Evolutionary conservation across 2,113 vertebrate genomes (phyloP), one percentile per base, ranked within the genome.

Genomic region (Bolborhynchus lineola): DNA sequence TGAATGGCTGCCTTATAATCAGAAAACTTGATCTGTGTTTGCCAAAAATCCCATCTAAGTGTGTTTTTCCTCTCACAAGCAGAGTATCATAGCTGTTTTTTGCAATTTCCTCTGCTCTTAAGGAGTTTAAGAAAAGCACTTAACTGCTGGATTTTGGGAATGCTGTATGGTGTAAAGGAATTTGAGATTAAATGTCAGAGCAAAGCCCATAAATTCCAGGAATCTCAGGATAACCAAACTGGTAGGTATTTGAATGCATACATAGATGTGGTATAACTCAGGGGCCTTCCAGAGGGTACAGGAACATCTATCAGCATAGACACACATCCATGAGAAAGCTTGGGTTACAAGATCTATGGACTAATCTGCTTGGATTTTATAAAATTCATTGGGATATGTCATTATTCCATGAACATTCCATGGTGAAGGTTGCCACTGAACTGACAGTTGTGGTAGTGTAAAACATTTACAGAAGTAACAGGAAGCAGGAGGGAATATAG

Each of bases 261-360:
- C 11, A 18, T 4, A 7, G 16, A 37, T 71, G 4, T 17, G 20
- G 10, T 41, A 16, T 41, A 28, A 24, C 46, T 50, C 33, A 76
- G 23, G 4, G 28, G 21, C 7, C 25, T 71, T 44, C 21, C 31
- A 26, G 9, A 55, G 62, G 2, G 2, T 10, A 50, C 25, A 46
- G 12, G 21, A 47, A 39, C 41, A 39, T 13, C 11, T 47, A 19
- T 21, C 15, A 35, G 3, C 0, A 0, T 19, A n/a, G 20, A 29
- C 0, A 1, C 6, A 42, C 0, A 0, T 14, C 59, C 41, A 33
- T 13, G 5, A 79, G 47, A 53, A 50, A 33, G 3, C 19, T 37
- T 82, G 12, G 6, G 46, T n/a, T 79, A 17, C 3, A 2, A 13
- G 2, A 3, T 49, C 86, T 57, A 31, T 72, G 21, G 21, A 33